Evolutionary conservation across 2,113 vertebrate genomes (phyloP).

Genomic region (Fukomys damarensis): DNA sequence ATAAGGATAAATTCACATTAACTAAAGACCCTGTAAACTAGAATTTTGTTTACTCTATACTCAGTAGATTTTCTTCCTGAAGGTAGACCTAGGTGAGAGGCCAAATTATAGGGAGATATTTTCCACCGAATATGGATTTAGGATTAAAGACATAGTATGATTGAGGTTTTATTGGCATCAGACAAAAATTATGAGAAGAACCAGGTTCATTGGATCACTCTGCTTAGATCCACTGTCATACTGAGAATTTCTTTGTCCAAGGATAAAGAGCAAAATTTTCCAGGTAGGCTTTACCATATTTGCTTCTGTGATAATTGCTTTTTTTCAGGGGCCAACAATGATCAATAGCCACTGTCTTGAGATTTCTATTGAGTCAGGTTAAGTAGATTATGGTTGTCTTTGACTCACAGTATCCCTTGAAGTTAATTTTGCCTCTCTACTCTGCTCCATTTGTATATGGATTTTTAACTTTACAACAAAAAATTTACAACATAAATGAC

Average conservation of each 20-base stretch:
- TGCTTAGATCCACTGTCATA: neutral
- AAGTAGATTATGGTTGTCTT: neutral
- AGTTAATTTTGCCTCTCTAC: neutral
- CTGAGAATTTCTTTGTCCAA: neutral
- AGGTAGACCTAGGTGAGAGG: neutral
- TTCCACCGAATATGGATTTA: neutral
- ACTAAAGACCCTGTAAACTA: neutral
- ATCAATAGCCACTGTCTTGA: neutral
- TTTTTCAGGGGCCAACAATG: neutral
- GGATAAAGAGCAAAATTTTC: neutral
- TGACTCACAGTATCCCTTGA: neutral
- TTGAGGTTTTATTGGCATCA: neutral
- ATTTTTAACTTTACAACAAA: neutral
- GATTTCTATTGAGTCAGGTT: neutral
- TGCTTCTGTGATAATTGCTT: neutral
- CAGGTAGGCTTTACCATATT: neutral
- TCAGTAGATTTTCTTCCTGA: neutral
- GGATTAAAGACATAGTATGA: neutral
- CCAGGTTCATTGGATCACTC: neutral
- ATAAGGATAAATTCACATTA: neutral
- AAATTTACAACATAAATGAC: neutral
- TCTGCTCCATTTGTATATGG: neutral
- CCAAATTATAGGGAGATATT: neutral
- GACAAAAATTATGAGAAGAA: neutral
- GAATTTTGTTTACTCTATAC: neutral